Base-by-base conservation (phyloP, 2,797 vertebrate genomes). In the Garrulus glandarius region DNA sequence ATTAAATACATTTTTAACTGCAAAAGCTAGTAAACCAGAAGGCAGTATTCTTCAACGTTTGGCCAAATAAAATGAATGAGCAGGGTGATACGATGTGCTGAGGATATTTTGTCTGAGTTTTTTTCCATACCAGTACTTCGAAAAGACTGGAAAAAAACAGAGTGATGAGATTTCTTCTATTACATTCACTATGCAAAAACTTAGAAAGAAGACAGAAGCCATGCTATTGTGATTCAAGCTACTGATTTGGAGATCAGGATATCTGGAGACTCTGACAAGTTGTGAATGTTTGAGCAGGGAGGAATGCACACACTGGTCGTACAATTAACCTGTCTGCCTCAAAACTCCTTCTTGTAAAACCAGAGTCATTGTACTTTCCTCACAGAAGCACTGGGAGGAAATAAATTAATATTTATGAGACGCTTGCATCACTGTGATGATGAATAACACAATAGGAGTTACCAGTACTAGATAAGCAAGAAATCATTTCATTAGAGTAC, bases 341-440 rank as follows among this genome's bases (percentile, higher is more conserved):
- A 60, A 11, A 84, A 85, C 36, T 67, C 41, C 29, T 36, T 41
- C 75, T 69, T 72, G 59, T 53, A 70, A 87, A 91, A 84, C 81
- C n/a, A 5, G 69, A 71, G 50, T 23, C 68, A 56, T 82, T 81
- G 60, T 86, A 43, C 60, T 94, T 91, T 50, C 71, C 88, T 84
- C 52, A 68, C 59, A 32, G 71, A 67, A 91, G 71, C 74, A 26
- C 75, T 60, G 67, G n/a, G 70, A 95, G 61, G 67, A 94, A 94
- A 56, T 77, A 60, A 15, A 83, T 96, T 64, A 93, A 83, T 88
- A 68, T 93, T 94, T 95, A 74, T 94, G 92, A 95, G 84, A 65
- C 21, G 8, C 60, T 77, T 82, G 50, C 70, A 21, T 82, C 80
- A 39, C 43, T 72, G 30, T 55, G 93, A 27, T 84, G 87, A 82